Percentiles rank a stretch among this genome's conserved stretches.
phyloP scores from a whole-genome alignment of 2,113 vertebrate genomes.

The Brachionichthys hirsutus region DNA sequence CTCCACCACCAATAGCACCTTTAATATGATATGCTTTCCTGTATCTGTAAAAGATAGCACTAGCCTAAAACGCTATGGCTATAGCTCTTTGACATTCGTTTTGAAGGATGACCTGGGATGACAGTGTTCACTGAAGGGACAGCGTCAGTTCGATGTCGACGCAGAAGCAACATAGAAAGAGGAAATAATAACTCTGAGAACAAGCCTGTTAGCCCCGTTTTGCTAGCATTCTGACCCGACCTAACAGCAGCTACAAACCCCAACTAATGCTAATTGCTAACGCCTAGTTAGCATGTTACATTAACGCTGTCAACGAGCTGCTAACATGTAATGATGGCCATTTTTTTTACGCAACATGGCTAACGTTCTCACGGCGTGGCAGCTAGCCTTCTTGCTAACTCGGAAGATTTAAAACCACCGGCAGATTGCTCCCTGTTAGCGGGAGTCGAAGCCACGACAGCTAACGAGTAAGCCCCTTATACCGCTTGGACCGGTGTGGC shows the following conservation, averaged over 20 bases:
- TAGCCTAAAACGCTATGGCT: no score
- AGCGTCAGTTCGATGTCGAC: neutral
- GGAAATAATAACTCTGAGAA: neutral
- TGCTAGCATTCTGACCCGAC: neutral
- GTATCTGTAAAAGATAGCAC: no score
- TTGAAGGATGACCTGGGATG: neutral
- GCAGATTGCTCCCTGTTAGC: neutral
- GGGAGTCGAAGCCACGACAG: neutral
- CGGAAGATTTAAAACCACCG: constrained; percentile 3
- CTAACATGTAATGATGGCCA: constrained; percentile 56
- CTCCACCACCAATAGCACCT: no score
- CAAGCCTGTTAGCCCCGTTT: neutral
- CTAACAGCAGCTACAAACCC: neutral
- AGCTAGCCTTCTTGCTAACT: constrained; percentile 31
- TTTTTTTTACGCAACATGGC: constrained; percentile 56
- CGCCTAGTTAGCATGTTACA: neutral
- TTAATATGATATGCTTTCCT: no score
- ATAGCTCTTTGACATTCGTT: neutral
- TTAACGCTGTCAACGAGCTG: constrained; percentile 11
- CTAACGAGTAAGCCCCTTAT: constrained; percentile 25
- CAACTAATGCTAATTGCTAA: constrained; percentile 8
- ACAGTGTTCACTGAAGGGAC: neutral
- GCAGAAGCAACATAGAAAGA: neutral
- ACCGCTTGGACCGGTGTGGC: constrained; percentile 50
- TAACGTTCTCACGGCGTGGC: constrained; percentile 24